Evolutionary conservation across 2,888 invertebrate genomes (phyloP).

Genomic region (Caprella mutica): DNA sequence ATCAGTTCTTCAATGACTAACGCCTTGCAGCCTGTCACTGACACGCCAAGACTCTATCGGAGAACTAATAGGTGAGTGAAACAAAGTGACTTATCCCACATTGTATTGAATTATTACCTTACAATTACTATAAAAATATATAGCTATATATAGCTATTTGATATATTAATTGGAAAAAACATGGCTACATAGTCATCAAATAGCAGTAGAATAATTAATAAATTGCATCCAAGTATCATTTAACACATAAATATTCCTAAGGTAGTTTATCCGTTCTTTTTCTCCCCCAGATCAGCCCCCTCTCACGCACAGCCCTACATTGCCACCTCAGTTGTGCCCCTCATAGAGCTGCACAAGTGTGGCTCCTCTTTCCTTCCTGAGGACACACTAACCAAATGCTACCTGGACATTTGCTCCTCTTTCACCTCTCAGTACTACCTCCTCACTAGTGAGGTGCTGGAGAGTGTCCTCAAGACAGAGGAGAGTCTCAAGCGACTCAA

Average conservation of each 20-base stretch:
- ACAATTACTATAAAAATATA: too few relatives aligned
- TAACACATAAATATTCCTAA: too few relatives aligned
- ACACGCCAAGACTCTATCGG: constrained; percentile 3
- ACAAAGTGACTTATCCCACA: too few relatives aligned
- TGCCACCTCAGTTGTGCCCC: constrained; percentile 12
- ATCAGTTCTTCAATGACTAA: background rate
- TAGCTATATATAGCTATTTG: too few relatives aligned
- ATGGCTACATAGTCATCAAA: too few relatives aligned
- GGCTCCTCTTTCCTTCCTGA: background rate
- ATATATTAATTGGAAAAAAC: too few relatives aligned
- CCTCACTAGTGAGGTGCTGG: constrained; percentile 57
- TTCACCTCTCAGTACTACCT: constrained; percentile 38
- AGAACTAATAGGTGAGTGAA: constrained; percentile 6
- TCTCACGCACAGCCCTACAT: constrained; percentile 27
- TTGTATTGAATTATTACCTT: too few relatives aligned
- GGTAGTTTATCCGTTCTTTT: too few relatives aligned
- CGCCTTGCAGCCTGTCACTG: constrained; percentile 6
- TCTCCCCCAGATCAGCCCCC: constrained; percentile 13
- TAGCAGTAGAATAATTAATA: too few relatives aligned
- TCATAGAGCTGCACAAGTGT: background rate
- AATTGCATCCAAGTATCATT: too few relatives aligned
- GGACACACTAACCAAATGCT: background rate
- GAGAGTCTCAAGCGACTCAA: constrained; percentile 83
- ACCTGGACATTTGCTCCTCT: background rate
- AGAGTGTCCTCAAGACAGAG: constrained; percentile 88